Evolutionary conservation across 2,113 vertebrate species (phyloP), one percentile per base, ranked within the genome.

Genomic region (Xiphophorus maculatus): DNA sequence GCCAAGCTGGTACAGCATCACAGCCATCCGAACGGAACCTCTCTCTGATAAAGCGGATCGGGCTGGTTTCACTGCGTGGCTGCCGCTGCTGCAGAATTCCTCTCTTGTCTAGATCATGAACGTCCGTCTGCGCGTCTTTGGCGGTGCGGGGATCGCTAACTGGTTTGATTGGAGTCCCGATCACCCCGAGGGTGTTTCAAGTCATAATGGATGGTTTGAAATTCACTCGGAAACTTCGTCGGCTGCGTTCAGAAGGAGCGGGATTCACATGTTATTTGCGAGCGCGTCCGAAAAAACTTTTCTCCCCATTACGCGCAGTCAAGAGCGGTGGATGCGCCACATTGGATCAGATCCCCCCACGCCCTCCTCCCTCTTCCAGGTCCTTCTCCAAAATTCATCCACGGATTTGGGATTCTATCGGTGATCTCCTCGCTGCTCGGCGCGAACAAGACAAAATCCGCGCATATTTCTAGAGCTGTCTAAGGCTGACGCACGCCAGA

Each of bases 291-390:
- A 37, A 42, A 42, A 91, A 91, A 93, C 89, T 93, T 93, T 91
- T 92, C 88, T 91, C 90, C 90, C 89, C 90, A 92, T 93, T 84
- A 90, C 92, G 90, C 88, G 69, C 82, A 51, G 63, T 66, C 65
- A 29, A 11, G 19, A 28, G 68, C 61, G 37, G 69, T 1, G n/a
- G 62, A 83, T 76, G 88, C 85, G 75, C 79, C 64, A 42, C 81
- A 42, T n/a, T 35, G 79, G 75, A 67, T 76, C 15, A 63, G 73
- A 74, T 63, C 68, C 84, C 25, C 35, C 9, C 35, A 10, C 35
- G 10, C 35, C 35, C 35, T 37, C 35, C 10, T 37, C 35, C 35
- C 35, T 11, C 35, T 37, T 37, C 35, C 35, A 37, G 25, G 74
- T 74, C 29, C 68, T 6, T 66, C n/a, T 79, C 75, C 83, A 79